Percentiles rank a stretch among this genome's conserved stretches.
phyloP scores from a whole-genome alignment of 1,140 invertebrate genomes.

The Drosophila nigrodunni region DNA sequence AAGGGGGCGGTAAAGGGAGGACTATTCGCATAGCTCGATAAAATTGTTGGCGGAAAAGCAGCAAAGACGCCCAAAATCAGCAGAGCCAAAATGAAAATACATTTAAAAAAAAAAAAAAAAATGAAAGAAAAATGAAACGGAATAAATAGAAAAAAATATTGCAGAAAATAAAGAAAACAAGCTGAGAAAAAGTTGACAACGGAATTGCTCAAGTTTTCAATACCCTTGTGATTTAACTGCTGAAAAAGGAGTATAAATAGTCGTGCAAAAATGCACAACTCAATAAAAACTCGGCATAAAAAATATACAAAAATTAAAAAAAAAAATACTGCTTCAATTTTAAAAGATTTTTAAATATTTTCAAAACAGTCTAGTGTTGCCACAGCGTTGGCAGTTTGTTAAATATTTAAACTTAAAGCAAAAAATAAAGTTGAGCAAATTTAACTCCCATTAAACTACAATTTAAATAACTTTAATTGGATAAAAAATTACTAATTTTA shows the following conservation, averaged over 20 bases:
- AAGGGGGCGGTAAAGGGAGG: background rate
- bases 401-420: too few relatives aligned
- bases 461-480: too few relatives aligned
- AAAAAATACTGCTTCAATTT: too few relatives aligned
- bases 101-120: constrained; percentile 8
- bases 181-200: background rate
- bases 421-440: too few relatives aligned
- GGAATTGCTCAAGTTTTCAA: background rate
- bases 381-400: too few relatives aligned
- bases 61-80: constrained; percentile 38
- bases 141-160: background rate
- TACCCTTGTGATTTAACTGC: constrained; percentile 17
- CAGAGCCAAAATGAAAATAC: constrained; percentile 34
- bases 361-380: too few relatives aligned
- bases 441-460: too few relatives aligned
- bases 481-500: too few relatives aligned
- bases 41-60: constrained; percentile 51
- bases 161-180: background rate
- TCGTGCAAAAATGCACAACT: too few relatives aligned
- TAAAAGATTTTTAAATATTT: too few relatives aligned
- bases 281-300: too few relatives aligned
- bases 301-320: too few relatives aligned
- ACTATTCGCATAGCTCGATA: constrained; percentile 48
- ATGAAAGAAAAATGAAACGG: background rate
- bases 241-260: background rate